phyloP scores from a whole-genome alignment of 2,113 vertebrate species.

The Conger conger region DNA sequence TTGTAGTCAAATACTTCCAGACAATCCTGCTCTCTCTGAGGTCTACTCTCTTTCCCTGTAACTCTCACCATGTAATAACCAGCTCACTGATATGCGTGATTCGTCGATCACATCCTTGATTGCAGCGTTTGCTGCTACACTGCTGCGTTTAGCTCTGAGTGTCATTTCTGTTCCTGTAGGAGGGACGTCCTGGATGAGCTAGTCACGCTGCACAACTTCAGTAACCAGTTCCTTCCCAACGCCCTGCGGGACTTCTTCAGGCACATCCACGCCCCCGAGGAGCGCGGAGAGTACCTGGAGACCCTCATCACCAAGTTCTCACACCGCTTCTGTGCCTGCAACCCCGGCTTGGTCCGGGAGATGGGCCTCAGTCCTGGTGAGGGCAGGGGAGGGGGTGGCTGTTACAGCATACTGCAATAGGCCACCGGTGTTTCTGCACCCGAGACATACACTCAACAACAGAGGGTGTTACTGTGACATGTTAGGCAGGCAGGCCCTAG shows the following conservation, averaged over 20 bases:
- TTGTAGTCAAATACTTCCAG: too few species aligned
- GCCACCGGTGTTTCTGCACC: too few species aligned
- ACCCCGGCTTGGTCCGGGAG: slow-evolving; percentile 86
- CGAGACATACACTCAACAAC: too few species aligned
- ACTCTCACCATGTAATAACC: too few species aligned
- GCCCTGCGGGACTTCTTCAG: slow-evolving; percentile 97
- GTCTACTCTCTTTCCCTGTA: too few species aligned
- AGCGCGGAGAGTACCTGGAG: slow-evolving; percentile 96
- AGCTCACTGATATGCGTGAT: too few species aligned
- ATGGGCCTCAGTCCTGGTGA: slow-evolving; percentile 96
- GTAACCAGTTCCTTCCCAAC: slow-evolving; percentile 97
- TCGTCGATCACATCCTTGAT: too few species aligned
- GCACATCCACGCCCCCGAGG: slow-evolving; percentile 96
- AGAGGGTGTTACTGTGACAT: too few species aligned
- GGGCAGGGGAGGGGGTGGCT: slow-evolving; percentile 36
- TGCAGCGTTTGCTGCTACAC: too few species aligned
- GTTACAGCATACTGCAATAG: neutral
- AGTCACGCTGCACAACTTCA: slow-evolving; percentile 97
- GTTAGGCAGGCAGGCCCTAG: neutral
- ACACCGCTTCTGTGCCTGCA: slow-evolving; percentile 94
- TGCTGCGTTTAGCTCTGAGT: too few species aligned
- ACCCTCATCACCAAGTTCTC: slow-evolving; percentile 99
- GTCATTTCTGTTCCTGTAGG: slow-evolving; percentile 56
- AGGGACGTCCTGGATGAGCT: slow-evolving; percentile 96
- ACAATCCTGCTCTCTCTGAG: too few species aligned